These are phyloP conservation scores for Mythimna pallens DNA, from an alignment of 2,888 invertebrate species.

Conservation along the genomic window DNA sequence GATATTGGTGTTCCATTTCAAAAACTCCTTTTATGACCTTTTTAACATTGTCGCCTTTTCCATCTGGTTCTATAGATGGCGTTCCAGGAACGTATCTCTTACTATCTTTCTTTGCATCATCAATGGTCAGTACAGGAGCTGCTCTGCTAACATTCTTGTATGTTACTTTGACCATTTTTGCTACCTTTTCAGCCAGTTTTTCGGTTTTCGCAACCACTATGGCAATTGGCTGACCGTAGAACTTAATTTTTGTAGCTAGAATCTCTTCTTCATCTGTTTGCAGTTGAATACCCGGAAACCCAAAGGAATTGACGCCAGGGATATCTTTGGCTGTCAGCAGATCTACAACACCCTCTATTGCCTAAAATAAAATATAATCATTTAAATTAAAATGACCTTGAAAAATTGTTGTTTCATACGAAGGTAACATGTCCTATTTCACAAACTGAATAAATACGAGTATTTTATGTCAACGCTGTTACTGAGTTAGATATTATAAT, in stretches of 20 bases:
- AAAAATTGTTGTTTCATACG: background rate
- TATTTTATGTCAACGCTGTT: background rate
- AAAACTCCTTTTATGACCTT: constrained; percentile 90
- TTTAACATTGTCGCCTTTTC: constrained; percentile 77
- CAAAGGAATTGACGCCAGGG: constrained; percentile 92
- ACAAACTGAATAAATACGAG: background rate
- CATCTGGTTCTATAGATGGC: constrained; percentile 72
- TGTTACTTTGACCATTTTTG: constrained; percentile 90
- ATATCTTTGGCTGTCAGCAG: constrained; percentile 92
- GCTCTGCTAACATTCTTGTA: constrained; percentile 83
- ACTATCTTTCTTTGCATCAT: constrained; percentile 85
- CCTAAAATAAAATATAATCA: constrained; percentile 77
- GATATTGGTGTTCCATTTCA: constrained; percentile 92
- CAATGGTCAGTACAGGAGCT: constrained; percentile 81
- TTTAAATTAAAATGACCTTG: background rate
- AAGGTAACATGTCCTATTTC: background rate
- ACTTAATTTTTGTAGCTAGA: constrained; percentile 90
- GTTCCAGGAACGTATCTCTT: constrained; percentile 72
- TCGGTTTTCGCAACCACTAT: constrained; percentile 92
- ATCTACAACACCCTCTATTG: constrained; percentile 92
- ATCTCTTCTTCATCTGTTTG: constrained; percentile 87
- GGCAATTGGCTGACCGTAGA: constrained; percentile 93
- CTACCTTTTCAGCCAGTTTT: constrained; percentile 89
- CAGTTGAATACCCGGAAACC: constrained; percentile 76
- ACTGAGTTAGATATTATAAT: background rate